Conservation (phyloP, 2,113 vertebrate genomes). For the Vidua macroura region DNA sequence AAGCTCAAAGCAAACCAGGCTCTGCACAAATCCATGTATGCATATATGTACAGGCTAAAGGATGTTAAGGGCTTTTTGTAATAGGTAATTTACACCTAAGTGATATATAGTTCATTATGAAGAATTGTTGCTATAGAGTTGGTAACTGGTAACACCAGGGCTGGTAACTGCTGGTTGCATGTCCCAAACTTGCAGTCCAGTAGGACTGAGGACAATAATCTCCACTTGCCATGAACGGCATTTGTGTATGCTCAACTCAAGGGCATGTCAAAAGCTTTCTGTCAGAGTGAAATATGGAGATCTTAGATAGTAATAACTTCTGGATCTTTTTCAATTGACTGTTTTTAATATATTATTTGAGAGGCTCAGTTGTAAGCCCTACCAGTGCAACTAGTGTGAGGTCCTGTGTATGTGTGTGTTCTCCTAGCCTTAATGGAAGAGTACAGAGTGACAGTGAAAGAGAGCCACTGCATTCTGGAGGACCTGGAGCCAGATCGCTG, state of each 20-base stretch:
- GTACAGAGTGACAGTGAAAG: constrained; percentile 94
- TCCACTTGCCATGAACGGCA: background rate
- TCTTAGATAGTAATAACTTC: background rate
- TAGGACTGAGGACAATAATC: background rate
- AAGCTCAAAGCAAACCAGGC: background rate
- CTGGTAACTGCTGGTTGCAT: background rate
- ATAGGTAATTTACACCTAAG: background rate
- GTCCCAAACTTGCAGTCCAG: background rate
- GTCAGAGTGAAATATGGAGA: background rate
- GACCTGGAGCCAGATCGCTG: constrained; percentile 89
- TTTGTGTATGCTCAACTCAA: background rate
- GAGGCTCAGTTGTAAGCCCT: background rate
- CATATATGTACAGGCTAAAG: background rate
- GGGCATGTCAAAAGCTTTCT: background rate
- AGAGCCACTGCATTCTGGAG: constrained; percentile 93
- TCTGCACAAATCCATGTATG: background rate
- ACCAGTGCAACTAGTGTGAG: background rate
- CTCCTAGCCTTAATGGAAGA: constrained; percentile 87
- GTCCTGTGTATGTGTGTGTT: background rate
- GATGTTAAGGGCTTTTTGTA: background rate
- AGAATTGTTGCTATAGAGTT: background rate
- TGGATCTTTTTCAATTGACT: background rate
- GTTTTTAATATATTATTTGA: background rate
- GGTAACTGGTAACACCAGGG: background rate
- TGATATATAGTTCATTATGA: background rate